Conservation (phyloP, 2,113 vertebrate genomes). For the Actenoides hombroni region DNA sequence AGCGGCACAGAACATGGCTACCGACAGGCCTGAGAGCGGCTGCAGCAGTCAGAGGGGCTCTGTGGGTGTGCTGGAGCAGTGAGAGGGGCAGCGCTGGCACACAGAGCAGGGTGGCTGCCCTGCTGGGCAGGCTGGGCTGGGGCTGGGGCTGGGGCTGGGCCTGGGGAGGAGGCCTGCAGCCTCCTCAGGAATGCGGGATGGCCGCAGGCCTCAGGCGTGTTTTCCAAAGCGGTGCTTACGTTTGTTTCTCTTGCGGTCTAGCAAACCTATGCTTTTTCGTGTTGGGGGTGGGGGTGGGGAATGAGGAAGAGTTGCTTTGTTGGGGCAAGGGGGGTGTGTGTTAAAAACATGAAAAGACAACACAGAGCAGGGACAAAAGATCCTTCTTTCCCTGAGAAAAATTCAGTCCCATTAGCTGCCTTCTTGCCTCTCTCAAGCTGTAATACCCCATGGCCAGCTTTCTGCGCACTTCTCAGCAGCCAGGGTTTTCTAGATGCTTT, state of each 20-base stretch:
- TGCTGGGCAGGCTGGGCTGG: neutral
- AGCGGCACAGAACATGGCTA: neutral
- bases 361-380: neutral
- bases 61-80: no score
- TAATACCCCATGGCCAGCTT: neutral
- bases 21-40: neutral
- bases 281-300: neutral
- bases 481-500: neutral
- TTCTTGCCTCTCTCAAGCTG: neutral
- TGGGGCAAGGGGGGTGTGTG: neutral
- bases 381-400: neutral
- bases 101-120: neutral
- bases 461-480: neutral
- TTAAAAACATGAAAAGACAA: neutral
- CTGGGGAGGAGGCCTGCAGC: neutral
- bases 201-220: slow-evolving; percentile 34
- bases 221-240: slow-evolving; percentile 36
- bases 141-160: no score
- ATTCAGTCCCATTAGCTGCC: neutral
- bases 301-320: neutral
- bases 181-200: slow-evolving; percentile 47
- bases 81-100: neutral
- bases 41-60: no score
- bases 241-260: slow-evolving; percentile 20
- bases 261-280: neutral